Conservation (phyloP, 2,888 invertebrate genomes). For the Hololepta plana region DNA sequence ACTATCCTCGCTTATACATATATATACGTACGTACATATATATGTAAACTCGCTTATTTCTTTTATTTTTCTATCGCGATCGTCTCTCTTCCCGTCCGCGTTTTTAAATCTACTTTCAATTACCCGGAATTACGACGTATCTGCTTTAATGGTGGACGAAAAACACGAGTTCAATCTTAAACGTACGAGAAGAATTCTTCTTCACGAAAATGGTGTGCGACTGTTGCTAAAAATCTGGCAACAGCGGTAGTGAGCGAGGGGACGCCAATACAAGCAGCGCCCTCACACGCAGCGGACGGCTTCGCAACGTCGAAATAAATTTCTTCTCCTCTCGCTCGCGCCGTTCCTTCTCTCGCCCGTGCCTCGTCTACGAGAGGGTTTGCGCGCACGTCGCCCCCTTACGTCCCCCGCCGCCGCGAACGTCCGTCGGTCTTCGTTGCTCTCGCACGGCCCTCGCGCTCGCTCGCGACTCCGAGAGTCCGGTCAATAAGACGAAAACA, state of each 20-base stretch:
- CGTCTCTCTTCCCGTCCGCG: no score
- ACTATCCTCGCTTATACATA: no score
- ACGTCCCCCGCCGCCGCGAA: not conserved
- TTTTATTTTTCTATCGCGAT: no score
- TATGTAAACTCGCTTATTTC: no score
- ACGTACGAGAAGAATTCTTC: conserved; percentile 7
- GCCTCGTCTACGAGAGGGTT: not conserved
- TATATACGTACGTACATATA: no score
- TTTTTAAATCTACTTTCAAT: no score
- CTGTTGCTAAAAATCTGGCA: conserved; percentile 26
- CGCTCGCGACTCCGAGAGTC: conserved; percentile 12
- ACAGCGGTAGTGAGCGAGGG: conserved; percentile 23
- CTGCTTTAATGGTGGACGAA: no score
- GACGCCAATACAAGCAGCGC: conserved; percentile 28
- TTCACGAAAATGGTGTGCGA: conserved; percentile 14
- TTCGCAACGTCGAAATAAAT: conserved; percentile 10
- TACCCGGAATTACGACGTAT: no score
- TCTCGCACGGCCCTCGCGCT: conserved; percentile 3
- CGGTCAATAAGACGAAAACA: conserved; percentile 28
- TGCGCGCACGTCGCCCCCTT: conserved; percentile 1
- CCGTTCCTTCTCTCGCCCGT: conserved; percentile 26
- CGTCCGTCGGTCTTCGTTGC: not conserved
- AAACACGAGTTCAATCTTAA: no score
- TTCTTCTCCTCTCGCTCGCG: conserved; percentile 9
- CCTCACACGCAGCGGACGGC: conserved; percentile 23